Base-by-base conservation (phyloP, 2,797 vertebrate species). In the Pseudomugil gertrudae region DNA sequence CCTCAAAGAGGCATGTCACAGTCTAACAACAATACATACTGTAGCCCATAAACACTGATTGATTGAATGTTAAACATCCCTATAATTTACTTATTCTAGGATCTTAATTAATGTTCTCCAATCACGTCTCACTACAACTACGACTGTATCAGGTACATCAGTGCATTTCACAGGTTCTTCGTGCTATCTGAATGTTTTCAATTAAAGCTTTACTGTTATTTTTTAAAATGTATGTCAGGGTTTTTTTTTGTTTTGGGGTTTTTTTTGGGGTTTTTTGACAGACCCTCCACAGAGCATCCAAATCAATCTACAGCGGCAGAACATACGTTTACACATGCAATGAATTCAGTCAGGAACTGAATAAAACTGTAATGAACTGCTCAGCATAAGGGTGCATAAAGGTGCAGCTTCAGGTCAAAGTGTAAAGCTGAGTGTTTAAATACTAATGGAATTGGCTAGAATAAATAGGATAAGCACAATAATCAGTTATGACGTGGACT, bases 371-470 rank as follows among this genome's bases (percentile, higher is more conserved):
- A n/a, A 43, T 43, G 14, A 19, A 40, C 15, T 40, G 5, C 5
- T 35, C 10, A 33, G 32, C 32, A 33, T n/a, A n/a, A n/a, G 29
- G 6, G 3, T 6, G 6, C 29, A 38, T 32, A 9, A 40, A 56
- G 58, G 36, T 43, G 33, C 68, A 61, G 55, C 33, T 40, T 3
- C 7, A 21, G 15, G 35, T 38, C 59, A 1, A 4, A 50, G 24
- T 30, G 13, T 66, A 71, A 69, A 21, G 19, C 7, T 33, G 24
- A 62, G 47, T 45, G 23, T 24, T 69, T 3, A 51, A 24, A 63
- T 23, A 26, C 24, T 69, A 55, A 14, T 23, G 24, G 4, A 21
- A 63, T 35, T 8, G 30, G 17, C 43, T 79, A 35, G 58, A 63
- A 55, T 11, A 4, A 52, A 56, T 23, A 60, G 11, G 26, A 57